These are phyloP conservation scores for Plecotus auritus DNA, from an alignment of 2,113 vertebrate genomes.

Conservation along the genomic window DNA sequence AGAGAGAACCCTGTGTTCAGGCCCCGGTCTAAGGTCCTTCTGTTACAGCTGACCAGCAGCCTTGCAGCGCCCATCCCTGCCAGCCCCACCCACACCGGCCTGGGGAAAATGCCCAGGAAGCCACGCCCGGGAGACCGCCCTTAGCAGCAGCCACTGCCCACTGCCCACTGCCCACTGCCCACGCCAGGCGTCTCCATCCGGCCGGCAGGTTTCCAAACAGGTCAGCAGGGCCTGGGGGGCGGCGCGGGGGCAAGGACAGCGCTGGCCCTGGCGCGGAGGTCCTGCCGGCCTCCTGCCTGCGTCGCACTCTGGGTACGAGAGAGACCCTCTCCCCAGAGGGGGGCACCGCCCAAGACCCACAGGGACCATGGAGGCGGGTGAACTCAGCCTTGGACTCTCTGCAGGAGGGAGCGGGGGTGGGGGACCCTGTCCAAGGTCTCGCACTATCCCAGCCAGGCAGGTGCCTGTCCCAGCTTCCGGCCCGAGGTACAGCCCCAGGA, in stretches of 20 bases:
- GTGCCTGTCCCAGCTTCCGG: too few relatives aligned
- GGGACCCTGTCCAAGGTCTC: neutral
- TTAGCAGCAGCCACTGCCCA: neutral
- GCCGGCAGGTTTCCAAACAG: neutral
- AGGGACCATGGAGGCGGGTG: neutral
- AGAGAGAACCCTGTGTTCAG: neutral
- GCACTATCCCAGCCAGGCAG: accelerated
- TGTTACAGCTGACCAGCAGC: neutral
- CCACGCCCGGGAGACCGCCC: too few relatives aligned
- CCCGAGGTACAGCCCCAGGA: too few relatives aligned
- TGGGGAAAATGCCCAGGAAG: neutral
- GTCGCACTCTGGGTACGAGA: neutral
- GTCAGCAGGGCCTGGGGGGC: neutral
- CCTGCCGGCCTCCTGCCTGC: accelerated
- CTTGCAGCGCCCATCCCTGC: neutral
- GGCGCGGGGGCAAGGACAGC: neutral
- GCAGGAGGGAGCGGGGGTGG: neutral
- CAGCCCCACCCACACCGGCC: accelerated
- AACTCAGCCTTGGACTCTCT: neutral
- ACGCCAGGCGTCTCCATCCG: neutral
- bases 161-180: too few relatives aligned
- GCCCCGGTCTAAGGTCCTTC: accelerated
- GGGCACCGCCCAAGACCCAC: neutral
- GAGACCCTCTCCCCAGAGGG: neutral
- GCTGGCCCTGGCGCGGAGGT: accelerated